Conservation (phyloP, 2,888 invertebrate genomes). For the Drosophila parthenogenetica region DNA sequence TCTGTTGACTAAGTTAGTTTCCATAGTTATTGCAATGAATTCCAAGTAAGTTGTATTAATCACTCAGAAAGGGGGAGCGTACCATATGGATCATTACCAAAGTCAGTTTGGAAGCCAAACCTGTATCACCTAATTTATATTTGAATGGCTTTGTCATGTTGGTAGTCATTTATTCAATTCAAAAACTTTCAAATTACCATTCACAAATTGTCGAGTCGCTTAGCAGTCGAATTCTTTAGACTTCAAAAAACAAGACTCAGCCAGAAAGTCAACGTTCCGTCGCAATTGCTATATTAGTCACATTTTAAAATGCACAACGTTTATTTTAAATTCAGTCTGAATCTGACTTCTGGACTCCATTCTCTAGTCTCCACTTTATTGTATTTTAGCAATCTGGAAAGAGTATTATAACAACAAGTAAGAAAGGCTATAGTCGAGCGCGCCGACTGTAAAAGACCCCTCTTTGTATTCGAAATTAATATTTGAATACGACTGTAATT, state of each 20-base stretch:
- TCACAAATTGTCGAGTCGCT: conserved; percentile 17
- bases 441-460: no score
- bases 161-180: conserved; percentile 9
- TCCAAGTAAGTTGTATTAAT: conserved; percentile 54
- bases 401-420: no score
- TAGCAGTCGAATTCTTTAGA: conserved; percentile 12
- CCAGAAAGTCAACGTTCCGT: conserved; percentile 6
- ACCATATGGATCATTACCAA: conserved; percentile 33
- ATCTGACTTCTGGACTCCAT: neutral
- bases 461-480: no score
- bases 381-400: no score
- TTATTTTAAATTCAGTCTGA: neutral
- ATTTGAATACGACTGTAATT: no score
- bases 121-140: conserved; percentile 17
- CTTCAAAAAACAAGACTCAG: conserved; percentile 4
- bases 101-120: conserved; percentile 23
- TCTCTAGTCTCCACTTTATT: neutral
- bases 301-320: neutral
- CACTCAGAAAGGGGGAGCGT: conserved; percentile 32
- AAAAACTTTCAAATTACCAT: conserved; percentile 22
- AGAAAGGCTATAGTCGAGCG: no score
- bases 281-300: conserved; percentile 3
- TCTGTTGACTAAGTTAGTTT: conserved; percentile 28
- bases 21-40: conserved; percentile 51
- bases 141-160: conserved; percentile 19